A percentile compares a stretch with the other conserved stretches of the same genome.
These are phyloP conservation scores for Pelecanoides urinatrix DNA, from an alignment of 2,113 vertebrate species.

Conservation along the genomic window DNA sequence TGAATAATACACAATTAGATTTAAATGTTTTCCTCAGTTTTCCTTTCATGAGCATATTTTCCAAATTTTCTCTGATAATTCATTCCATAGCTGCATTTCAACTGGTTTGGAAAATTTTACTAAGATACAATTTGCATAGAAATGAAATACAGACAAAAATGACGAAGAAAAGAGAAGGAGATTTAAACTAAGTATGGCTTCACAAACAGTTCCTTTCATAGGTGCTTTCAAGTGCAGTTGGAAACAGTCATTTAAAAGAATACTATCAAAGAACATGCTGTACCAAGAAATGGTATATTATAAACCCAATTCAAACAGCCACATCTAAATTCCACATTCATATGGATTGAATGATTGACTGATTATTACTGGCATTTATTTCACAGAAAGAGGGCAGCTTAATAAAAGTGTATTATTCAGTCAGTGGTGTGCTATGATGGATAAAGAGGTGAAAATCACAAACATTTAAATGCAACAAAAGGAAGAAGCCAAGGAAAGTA, in stretches of 20 bases:
- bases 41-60: slow-evolving; percentile 45
- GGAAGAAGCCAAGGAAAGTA: slow-evolving; percentile 39
- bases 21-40: slow-evolving; percentile 55
- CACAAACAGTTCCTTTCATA: slow-evolving; percentile 62
- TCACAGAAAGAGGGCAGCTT: slow-evolving; percentile 52
- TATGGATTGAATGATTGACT: slow-evolving; percentile 66
- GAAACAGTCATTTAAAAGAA: slow-evolving; percentile 64
- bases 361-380: slow-evolving; percentile 68
- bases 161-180: slow-evolving; percentile 27
- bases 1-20: slow-evolving; percentile 58
- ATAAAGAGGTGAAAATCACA: slow-evolving; percentile 64
- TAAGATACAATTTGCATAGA: slow-evolving; percentile 65
- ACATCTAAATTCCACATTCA: slow-evolving; percentile 64
- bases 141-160: slow-evolving; percentile 58
- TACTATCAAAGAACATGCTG: slow-evolving; percentile 53
- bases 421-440: slow-evolving; percentile 39
- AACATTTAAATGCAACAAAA: slow-evolving; percentile 59
- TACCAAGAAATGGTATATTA: slow-evolving; percentile 54
- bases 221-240: slow-evolving; percentile 60
- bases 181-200: slow-evolving; percentile 51
- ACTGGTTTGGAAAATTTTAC: slow-evolving; percentile 57
- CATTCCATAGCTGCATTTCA: slow-evolving; percentile 49
- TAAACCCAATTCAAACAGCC: slow-evolving; percentile 47
- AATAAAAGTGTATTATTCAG: slow-evolving; percentile 62
- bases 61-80: slow-evolving; percentile 49